Evolutionary conservation across 2,113 vertebrate genomes (phyloP).

Genomic region (Sinocyclocheilus rhinocerous): DNA sequence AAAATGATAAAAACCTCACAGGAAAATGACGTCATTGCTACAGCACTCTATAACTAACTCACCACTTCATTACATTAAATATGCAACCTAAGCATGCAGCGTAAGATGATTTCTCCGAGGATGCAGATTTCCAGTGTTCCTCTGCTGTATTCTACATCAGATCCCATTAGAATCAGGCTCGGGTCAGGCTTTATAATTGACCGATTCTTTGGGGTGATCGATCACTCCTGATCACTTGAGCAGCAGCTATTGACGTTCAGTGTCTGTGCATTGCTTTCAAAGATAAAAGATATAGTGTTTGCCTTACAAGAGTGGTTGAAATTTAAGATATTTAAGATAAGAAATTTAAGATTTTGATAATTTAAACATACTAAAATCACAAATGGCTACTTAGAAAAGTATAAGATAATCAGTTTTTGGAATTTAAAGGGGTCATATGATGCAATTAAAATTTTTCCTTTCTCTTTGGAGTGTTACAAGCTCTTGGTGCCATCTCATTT

Average conservation of each 20-base stretch:
- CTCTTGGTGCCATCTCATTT: too few species aligned
- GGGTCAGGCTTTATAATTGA: neutral
- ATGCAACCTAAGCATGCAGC: neutral
- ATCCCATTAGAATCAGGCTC: constrained; percentile 5
- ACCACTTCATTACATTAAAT: neutral
- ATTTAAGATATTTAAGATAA: neutral
- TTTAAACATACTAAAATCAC: too few species aligned
- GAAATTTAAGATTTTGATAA: too few species aligned
- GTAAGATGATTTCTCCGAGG: neutral
- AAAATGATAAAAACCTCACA: too few species aligned
- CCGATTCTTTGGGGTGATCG: neutral
- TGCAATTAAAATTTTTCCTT: too few species aligned
- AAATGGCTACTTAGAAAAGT: too few species aligned
- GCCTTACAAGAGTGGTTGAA: neutral
- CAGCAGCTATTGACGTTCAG: neutral
- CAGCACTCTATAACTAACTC: neutral
- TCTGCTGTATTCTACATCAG: neutral
- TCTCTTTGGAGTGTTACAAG: too few species aligned
- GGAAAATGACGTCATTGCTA: too few species aligned
- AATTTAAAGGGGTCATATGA: too few species aligned
- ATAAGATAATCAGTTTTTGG: too few species aligned
- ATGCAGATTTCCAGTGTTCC: neutral
- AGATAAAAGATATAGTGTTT: neutral
- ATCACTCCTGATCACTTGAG: constrained; percentile 1
- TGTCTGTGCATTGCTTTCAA: neutral